Evolutionary conservation across 2,888 invertebrate species (phyloP).

Genomic region (Campoplex nolae): DNA sequence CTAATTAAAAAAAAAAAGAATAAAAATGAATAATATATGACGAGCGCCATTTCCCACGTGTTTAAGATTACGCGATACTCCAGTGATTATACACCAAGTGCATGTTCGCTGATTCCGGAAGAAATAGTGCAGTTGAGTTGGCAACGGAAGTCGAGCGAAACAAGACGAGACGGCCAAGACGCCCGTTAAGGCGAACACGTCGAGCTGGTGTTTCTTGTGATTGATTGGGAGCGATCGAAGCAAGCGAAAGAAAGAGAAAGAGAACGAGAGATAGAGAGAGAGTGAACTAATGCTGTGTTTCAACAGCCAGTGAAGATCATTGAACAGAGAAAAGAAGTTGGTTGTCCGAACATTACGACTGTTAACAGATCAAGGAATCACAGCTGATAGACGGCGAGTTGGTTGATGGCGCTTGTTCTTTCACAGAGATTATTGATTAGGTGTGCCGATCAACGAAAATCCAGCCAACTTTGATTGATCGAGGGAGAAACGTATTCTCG

Average conservation of each 20-base stretch:
- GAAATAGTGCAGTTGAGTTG: slow-evolving; percentile 62
- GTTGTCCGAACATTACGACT: slow-evolving; percentile 21
- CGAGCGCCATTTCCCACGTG: slow-evolving; percentile 33
- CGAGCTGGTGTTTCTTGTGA: slow-evolving; percentile 73
- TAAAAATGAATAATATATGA: not conserved
- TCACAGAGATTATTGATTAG: not conserved
- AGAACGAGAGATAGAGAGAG: not conserved
- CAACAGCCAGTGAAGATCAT: slow-evolving; percentile 11
- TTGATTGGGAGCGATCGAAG: slow-evolving; percentile 70
- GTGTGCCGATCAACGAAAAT: not conserved
- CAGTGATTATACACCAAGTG: slow-evolving; percentile 12
- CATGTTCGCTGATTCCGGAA: slow-evolving; percentile 67
- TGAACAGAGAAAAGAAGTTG: slow-evolving; percentile 9
- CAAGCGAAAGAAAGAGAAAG: slow-evolving; percentile 30
- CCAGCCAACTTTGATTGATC: not conserved
- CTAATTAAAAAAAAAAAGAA: not conserved
- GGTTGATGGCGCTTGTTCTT: not conserved
- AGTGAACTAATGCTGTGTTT: slow-evolving; percentile 28
- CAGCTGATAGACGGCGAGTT: slow-evolving; percentile 10
- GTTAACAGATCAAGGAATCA: not conserved
- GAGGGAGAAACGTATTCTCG: not conserved
- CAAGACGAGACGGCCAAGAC: slow-evolving; percentile 26
- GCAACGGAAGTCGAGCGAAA: slow-evolving; percentile 29
- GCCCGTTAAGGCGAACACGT: slow-evolving; percentile 77
- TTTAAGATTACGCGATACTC: slow-evolving; percentile 12